Conservation (phyloP, 2,888 invertebrate genomes). For the Didymodactylos carnosus region DNA sequence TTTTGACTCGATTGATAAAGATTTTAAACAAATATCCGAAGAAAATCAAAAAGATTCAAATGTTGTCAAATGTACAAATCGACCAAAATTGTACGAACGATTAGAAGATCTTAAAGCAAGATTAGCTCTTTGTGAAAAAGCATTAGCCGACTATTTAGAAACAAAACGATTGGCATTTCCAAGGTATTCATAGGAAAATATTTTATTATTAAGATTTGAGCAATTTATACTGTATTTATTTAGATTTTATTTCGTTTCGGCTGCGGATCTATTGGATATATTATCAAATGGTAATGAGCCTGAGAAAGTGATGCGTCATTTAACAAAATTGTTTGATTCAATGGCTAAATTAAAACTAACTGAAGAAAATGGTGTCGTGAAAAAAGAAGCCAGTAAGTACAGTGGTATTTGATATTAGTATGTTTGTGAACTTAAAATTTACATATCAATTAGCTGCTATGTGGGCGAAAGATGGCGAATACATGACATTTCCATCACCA, state of each 20-base stretch:
- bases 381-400: no score
- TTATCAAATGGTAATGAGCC: constrained; percentile 87
- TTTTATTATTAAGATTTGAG: no score
- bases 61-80: constrained; percentile 72
- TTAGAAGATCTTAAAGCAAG: constrained; percentile 64
- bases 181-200: constrained; percentile 21
- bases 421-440: no score
- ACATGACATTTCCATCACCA: constrained; percentile 14
- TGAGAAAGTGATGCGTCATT: constrained; percentile 32
- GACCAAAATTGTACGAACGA: constrained; percentile 54
- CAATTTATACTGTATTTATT: background rate
- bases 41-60: constrained; percentile 59
- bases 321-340: constrained; percentile 17
- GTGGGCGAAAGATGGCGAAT: constrained; percentile 17
- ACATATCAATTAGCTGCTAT: no score
- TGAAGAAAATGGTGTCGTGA: background rate
- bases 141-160: constrained; percentile 82
- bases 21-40: constrained; percentile 48
- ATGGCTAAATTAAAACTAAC: constrained; percentile 15
- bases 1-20: constrained; percentile 69
- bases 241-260: constrained; percentile 84
- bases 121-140: constrained; percentile 77
- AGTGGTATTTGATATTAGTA: no score
- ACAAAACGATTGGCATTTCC: constrained; percentile 87
- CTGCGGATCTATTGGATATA: constrained; percentile 77